Percentiles rank a stretch among this genome's conserved stretches.
These are phyloP conservation scores for Chaetoderma sp. DNA, from an alignment of 2,888 invertebrate species.

Conservation along the genomic window DNA sequence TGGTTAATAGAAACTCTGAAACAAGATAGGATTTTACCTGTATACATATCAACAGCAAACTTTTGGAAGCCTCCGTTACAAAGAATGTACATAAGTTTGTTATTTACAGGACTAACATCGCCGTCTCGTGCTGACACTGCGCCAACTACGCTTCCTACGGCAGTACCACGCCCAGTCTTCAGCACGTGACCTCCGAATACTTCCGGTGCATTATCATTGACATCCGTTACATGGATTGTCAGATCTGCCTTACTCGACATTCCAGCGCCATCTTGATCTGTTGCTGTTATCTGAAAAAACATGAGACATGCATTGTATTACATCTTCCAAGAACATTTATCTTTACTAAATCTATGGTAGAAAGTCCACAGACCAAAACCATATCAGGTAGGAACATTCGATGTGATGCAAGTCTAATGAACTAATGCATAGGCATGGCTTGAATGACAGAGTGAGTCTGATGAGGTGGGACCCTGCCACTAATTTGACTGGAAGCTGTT, in stretches of 20 bases:
- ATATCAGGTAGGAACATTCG: too few relatives aligned
- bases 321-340: neutral
- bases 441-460: too few relatives aligned
- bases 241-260: neutral
- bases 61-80: slow-evolving; percentile 29
- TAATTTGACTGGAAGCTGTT: too few relatives aligned
- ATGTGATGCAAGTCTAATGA: too few relatives aligned
- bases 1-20: too few relatives aligned
- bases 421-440: too few relatives aligned
- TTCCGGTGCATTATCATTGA: slow-evolving; percentile 21
- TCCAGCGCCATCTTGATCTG: slow-evolving; percentile 18
- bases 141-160: slow-evolving; percentile 15
- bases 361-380: too few relatives aligned
- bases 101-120: slow-evolving; percentile 22
- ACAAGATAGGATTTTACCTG: too few relatives aligned
- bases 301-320: neutral
- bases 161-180: slow-evolving; percentile 5
- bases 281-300: slow-evolving; percentile 19
- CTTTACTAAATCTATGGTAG: too few relatives aligned
- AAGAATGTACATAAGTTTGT: slow-evolving; percentile 30
- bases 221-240: slow-evolving; percentile 15
- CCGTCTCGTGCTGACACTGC: slow-evolving; percentile 13
- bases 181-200: neutral
- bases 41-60: slow-evolving; percentile 24
- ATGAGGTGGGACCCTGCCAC: too few relatives aligned